Conservation (phyloP, 2,888 invertebrate species). For the Toxonevra muliebris region DNA sequence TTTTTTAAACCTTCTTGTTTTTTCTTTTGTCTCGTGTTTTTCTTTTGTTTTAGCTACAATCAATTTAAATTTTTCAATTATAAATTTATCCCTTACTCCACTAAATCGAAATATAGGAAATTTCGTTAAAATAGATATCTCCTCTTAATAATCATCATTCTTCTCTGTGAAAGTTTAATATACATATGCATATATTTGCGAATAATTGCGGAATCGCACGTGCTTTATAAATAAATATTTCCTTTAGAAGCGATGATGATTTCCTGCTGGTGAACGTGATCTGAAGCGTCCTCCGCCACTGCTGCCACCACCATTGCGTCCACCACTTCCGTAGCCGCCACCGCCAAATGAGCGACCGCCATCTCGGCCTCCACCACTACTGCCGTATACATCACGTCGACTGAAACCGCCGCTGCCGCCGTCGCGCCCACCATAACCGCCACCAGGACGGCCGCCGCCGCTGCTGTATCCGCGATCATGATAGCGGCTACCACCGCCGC, state of each 20-base stretch:
- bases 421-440: slow-evolving; percentile 52
- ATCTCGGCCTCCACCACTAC: slow-evolving; percentile 56
- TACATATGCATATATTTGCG: neutral
- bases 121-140: slow-evolving; percentile 15
- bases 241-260: slow-evolving; percentile 39
- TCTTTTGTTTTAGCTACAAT: slow-evolving; percentile 19
- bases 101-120: slow-evolving; percentile 6
- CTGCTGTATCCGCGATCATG: slow-evolving; percentile 43
- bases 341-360: slow-evolving; percentile 60
- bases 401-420: slow-evolving; percentile 61
- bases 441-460: slow-evolving; percentile 39
- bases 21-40: slow-evolving; percentile 14
- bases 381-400: slow-evolving; percentile 56
- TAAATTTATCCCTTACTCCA: slow-evolving; percentile 14
- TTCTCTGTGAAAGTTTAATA: neutral
- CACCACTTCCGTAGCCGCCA: slow-evolving; percentile 65
- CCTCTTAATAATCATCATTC: neutral
- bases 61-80: slow-evolving; percentile 2
- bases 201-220: neutral
- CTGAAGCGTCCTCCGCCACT: slow-evolving; percentile 62
- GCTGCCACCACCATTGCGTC: slow-evolving; percentile 63
- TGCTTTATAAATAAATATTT: neutral
- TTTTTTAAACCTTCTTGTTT: slow-evolving; percentile 8
- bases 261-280: slow-evolving; percentile 61
- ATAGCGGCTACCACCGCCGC: slow-evolving; percentile 63